Evolutionary conservation across 1,140 invertebrate species (phyloP).

Genomic region (Drosophila nigromelanica): DNA sequence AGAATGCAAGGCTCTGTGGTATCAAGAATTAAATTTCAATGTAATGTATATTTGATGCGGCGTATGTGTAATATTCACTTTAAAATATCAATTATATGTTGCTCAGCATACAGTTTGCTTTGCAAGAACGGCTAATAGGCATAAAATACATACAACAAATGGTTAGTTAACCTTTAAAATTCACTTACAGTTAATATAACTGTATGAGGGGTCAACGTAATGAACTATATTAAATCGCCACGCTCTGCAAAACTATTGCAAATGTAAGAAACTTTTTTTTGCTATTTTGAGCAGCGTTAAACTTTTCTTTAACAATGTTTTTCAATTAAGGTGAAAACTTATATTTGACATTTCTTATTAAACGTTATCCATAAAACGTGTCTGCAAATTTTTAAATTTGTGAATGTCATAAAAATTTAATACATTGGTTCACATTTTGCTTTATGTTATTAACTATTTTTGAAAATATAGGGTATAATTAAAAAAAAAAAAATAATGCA

Average conservation of each 20-base stretch:
- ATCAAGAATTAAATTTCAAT: slow-evolving; percentile 38
- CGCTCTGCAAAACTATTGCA: slow-evolving; percentile 32
- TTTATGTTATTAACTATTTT: no score
- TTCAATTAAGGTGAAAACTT: no score
- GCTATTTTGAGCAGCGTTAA: slow-evolving; percentile 44
- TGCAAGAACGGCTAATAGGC: not conserved
- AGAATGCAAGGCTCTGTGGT: slow-evolving; percentile 49
- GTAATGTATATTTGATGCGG: not conserved
- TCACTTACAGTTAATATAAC: not conserved
- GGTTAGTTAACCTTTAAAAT: no score
- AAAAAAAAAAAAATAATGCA: not conserved
- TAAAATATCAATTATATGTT: slow-evolving; percentile 1
- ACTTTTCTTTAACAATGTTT: slow-evolving; percentile 30
- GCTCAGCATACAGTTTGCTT: not conserved
- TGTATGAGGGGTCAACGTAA: slow-evolving; percentile 43
- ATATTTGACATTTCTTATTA: no score
- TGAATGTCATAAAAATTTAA: no score
- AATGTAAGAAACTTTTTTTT: slow-evolving; percentile 49
- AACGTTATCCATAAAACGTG: no score
- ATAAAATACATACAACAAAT: no score
- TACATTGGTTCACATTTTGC: no score
- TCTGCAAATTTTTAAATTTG: no score
- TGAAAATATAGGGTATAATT: not conserved
- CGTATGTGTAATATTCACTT: slow-evolving; percentile 19
- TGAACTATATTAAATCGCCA: slow-evolving; percentile 53